Conservation (phyloP, 2,888 invertebrate species). For the Doris montereyensis region DNA sequence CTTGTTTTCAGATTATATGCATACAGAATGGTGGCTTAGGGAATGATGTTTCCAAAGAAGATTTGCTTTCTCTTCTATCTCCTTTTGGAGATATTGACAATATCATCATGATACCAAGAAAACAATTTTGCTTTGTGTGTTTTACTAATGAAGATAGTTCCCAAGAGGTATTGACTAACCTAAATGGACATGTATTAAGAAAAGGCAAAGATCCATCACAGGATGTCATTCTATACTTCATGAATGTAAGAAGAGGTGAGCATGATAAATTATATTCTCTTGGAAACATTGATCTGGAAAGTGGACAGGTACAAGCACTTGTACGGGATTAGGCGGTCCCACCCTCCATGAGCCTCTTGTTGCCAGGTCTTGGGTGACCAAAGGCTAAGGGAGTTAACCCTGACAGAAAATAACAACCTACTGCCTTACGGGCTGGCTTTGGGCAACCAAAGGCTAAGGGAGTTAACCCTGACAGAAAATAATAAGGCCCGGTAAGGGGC, state of each 20-base stretch:
- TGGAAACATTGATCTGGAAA: too few relatives aligned
- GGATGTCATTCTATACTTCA: slow-evolving; percentile 77
- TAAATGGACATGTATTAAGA: slow-evolving; percentile 55
- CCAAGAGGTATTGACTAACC: slow-evolving; percentile 57
- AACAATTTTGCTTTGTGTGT: slow-evolving; percentile 85
- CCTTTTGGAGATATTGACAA: slow-evolving; percentile 77
- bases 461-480: too few relatives aligned
- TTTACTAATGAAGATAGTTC: slow-evolving; percentile 76
- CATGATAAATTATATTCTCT: too few relatives aligned
- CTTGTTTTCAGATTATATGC: slow-evolving; percentile 81
- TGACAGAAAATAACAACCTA: too few relatives aligned
- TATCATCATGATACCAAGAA: slow-evolving; percentile 82
- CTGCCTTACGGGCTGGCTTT: too few relatives aligned
- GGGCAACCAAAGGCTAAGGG: too few relatives aligned
- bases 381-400: too few relatives aligned
- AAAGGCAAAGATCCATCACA: slow-evolving; percentile 74
- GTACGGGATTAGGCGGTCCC: too few relatives aligned
- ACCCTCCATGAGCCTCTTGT: too few relatives aligned
- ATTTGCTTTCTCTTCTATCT: slow-evolving; percentile 76
- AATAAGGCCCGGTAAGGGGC: too few relatives aligned
- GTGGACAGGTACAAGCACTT: too few relatives aligned
- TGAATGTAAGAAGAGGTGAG: slow-evolving; percentile 78
- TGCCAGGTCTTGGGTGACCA: too few relatives aligned
- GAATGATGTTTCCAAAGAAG: slow-evolving; percentile 82
- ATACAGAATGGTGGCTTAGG: slow-evolving; percentile 91